Evolutionary conservation across 2,113 vertebrate genomes (phyloP).

Genomic region (Raja brachyura): DNA sequence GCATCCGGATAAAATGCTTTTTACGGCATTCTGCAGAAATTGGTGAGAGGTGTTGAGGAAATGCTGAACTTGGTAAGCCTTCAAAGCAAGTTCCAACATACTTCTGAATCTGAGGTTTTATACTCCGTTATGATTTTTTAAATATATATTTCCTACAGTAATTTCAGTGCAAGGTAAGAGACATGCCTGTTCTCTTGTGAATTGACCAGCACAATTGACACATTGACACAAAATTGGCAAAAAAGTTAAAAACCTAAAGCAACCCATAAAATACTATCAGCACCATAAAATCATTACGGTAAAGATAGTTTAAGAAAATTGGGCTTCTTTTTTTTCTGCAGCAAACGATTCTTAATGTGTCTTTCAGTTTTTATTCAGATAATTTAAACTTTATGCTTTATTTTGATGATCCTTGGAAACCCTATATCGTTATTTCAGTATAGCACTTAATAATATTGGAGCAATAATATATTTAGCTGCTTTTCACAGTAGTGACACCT

Average conservation of each 20-base stretch:
- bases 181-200: neutral
- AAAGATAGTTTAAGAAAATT: neutral
- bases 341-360: neutral
- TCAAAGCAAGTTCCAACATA: neutral
- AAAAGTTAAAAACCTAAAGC: neutral
- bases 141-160: neutral
- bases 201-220: neutral
- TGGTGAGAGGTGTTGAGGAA: too few species aligned
- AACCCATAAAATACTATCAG: neutral
- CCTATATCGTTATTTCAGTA: too few species aligned
- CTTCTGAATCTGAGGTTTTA: neutral
- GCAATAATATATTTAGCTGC: too few species aligned
- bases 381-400: neutral
- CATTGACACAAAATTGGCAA: too few species aligned
- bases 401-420: neutral
- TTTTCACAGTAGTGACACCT: neutral
- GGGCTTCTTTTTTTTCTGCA: neutral
- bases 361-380: neutral
- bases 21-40: too few species aligned
- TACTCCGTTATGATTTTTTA: too few species aligned
- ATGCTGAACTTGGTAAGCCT: too few species aligned
- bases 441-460: neutral
- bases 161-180: neutral
- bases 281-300: neutral
- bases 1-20: too few species aligned